phyloP scores from a whole-genome alignment of 2,797 vertebrate species.

The Lepus townsendii region DNA sequence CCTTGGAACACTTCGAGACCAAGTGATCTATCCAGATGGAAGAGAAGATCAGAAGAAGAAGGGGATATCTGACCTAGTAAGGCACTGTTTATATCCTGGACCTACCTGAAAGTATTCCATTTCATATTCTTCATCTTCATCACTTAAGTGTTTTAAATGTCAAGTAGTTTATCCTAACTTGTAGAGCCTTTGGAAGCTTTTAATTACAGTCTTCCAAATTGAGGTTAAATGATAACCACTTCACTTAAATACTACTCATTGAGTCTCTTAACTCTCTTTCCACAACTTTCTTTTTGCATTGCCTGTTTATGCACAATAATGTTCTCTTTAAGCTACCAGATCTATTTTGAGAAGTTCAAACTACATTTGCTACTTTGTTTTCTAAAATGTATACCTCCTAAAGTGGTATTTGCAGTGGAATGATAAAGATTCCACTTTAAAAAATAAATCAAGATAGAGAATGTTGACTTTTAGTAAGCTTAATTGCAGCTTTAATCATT shows the following conservation, averaged over 20 bases:
- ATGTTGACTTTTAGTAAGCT: constrained; percentile 17
- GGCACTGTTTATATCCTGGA: neutral
- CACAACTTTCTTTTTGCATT: neutral
- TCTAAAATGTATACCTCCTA: constrained; percentile 11
- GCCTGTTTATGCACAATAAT: neutral
- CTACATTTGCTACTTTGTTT: constrained; percentile 44
- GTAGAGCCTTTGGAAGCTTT: neutral
- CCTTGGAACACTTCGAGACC: constrained; percentile 96
- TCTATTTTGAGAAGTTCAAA: constrained; percentile 19
- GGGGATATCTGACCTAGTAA: constrained; percentile 96
- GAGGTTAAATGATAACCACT: neutral
- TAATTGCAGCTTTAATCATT: constrained; percentile 72
- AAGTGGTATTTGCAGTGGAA: constrained; percentile 42
- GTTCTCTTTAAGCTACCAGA: neutral
- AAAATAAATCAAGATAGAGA: constrained; percentile 51
- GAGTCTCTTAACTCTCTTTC: neutral
- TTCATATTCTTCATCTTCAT: constrained; percentile 39
- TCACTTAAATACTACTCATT: constrained; percentile 25
- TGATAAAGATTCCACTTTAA: constrained; percentile 29
- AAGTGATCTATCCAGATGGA: constrained; percentile 98
- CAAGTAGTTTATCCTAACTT: neutral
- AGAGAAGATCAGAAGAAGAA: constrained; percentile 94
- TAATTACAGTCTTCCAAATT: neutral
- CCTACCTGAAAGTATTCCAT: neutral
- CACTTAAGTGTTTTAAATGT: constrained; percentile 26